Conservation (phyloP, 1,140 invertebrate genomes). For the Pseudomyrmex sp. region DNA sequence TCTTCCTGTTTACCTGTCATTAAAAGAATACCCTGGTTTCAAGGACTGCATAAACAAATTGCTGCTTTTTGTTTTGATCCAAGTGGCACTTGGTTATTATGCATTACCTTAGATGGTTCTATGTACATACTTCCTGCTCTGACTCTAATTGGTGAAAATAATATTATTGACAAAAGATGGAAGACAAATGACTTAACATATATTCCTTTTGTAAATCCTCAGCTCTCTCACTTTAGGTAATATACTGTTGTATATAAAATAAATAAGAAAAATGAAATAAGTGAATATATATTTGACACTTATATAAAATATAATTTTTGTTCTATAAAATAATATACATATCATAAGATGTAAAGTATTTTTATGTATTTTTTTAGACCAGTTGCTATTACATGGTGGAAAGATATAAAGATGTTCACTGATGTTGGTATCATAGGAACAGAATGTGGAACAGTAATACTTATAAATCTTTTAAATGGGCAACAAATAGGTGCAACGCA, state of each 20-base stretch:
- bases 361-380: conserved; percentile 77
- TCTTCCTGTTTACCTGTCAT: conserved; percentile 83
- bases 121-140: conserved; percentile 88
- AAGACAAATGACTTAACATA: conserved; percentile 85
- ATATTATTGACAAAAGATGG: conserved; percentile 87
- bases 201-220: conserved; percentile 84
- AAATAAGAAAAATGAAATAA: neutral
- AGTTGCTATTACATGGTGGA: conserved; percentile 89
- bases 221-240: conserved; percentile 86
- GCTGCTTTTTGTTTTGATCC: conserved; percentile 90
- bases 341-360: neutral
- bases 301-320: conserved; percentile 1
- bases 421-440: conserved; percentile 90
- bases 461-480: conserved; percentile 90
- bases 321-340: neutral
- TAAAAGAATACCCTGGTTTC: conserved; percentile 90
- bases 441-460: conserved; percentile 89
- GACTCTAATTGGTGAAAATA: conserved; percentile 86
- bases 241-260: conserved; percentile 4
- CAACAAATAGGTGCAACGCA: conserved; percentile 88
- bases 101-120: conserved; percentile 87
- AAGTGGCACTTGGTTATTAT: conserved; percentile 89
- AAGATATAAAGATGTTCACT: conserved; percentile 86
- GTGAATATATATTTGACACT: no score
- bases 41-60: conserved; percentile 86